Evolutionary conservation across 2,888 invertebrate genomes (phyloP).

Genomic region (Callimorpha dominula): DNA sequence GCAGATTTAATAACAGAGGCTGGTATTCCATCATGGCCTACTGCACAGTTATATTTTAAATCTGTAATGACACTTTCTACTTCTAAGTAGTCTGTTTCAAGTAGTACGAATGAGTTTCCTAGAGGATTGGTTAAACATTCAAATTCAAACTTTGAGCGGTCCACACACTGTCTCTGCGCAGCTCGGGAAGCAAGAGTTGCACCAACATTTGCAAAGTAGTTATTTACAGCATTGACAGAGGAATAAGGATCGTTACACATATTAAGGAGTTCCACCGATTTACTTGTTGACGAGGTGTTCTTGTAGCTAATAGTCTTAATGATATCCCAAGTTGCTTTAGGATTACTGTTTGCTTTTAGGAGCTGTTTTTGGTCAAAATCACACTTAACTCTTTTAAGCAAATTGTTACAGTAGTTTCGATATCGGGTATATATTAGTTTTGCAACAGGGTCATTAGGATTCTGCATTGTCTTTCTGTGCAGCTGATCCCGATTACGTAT

Average conservation of each 20-base stretch:
- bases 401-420: background rate
- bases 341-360: background rate
- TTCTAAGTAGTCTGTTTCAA: background rate
- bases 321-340: slow-evolving; percentile 8
- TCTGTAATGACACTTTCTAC: background rate
- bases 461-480: background rate
- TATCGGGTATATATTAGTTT: background rate
- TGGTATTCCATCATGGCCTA: slow-evolving; percentile 7
- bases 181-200: too few relatives aligned
- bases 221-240: background rate
- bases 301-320: slow-evolving; percentile 9
- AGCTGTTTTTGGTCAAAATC: slow-evolving; percentile 2
- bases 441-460: background rate
- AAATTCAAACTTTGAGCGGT: too few relatives aligned
- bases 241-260: background rate
- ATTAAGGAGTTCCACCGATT: background rate
- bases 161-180: too few relatives aligned
- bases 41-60: slow-evolving; percentile 5
- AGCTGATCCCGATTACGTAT: background rate
- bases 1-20: too few relatives aligned
- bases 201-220: too few relatives aligned
- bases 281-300: background rate
- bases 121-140: background rate
- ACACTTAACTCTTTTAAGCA: background rate
- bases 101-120: background rate